Conservation (phyloP, 2,113 vertebrate species). For the Passer domesticus region DNA sequence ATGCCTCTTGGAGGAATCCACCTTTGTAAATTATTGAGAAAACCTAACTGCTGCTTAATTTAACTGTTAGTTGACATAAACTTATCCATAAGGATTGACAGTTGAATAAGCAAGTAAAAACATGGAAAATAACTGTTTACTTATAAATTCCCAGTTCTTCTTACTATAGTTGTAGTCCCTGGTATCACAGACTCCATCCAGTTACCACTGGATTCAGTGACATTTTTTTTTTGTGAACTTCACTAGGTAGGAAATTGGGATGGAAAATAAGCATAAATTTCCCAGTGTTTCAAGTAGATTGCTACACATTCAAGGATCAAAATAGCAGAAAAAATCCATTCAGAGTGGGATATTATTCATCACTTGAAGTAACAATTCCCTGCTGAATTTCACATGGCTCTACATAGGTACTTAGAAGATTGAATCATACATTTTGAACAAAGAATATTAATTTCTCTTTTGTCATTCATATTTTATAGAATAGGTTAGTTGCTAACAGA, state of each 20-base stretch:
- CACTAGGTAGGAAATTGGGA: background rate
- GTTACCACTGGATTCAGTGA: background rate
- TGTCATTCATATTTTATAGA: constrained; percentile 10
- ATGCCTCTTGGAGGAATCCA: background rate
- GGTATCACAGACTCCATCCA: background rate
- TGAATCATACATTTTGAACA: constrained; percentile 38
- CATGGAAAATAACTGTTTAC: background rate
- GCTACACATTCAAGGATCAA: background rate
- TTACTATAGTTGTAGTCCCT: background rate
- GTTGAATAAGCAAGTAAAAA: background rate
- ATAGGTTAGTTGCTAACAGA: background rate
- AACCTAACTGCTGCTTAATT: background rate
- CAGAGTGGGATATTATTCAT: background rate
- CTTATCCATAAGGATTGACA: background rate
- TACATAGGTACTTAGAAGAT: constrained; percentile 21
- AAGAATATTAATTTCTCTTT: constrained; percentile 4
- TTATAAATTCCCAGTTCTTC: background rate
- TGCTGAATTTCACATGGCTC: background rate
- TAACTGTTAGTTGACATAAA: background rate
- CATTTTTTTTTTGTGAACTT: background rate
- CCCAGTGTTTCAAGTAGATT: background rate
- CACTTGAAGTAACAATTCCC: background rate
- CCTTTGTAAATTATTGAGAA: background rate
- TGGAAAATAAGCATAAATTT: background rate
- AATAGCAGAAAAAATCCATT: background rate